Evolutionary conservation across 2,888 invertebrate genomes (phyloP).

Genomic region (Drosophila lutescens): DNA sequence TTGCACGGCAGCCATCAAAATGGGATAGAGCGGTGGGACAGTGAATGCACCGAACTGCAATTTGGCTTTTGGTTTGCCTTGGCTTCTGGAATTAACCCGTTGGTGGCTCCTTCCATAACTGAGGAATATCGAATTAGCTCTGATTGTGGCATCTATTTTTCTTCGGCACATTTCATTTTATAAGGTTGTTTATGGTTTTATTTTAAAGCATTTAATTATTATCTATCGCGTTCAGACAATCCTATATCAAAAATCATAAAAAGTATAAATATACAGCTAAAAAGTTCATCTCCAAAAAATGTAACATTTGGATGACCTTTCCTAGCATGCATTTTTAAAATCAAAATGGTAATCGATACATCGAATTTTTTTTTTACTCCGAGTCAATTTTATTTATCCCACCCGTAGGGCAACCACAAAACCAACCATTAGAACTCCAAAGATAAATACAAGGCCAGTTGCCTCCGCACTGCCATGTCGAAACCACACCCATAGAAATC

Average conservation of each 20-base stretch:
- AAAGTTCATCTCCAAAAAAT: no score
- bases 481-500: slow-evolving; percentile 56
- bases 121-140: slow-evolving; percentile 11
- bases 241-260: no score
- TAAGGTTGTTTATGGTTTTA: neutral
- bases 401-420: neutral
- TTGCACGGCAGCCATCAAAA: neutral
- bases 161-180: neutral
- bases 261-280: no score
- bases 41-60: slow-evolving; percentile 37
- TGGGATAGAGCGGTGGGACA: neutral
- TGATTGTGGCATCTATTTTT: neutral
- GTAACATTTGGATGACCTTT: neutral
- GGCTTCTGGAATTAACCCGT: slow-evolving; percentile 10
- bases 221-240: no score
- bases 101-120: slow-evolving; percentile 4
- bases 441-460: slow-evolving; percentile 24
- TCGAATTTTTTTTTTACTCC: no score
- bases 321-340: neutral
- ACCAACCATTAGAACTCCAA: neutral
- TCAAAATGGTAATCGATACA: no score
- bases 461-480: neutral
- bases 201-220: neutral
- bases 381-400: slow-evolving; percentile 2
- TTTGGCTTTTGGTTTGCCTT: slow-evolving; percentile 21